Evolutionary conservation across 2,888 invertebrate species (phyloP).

Genomic region (Caenorhabditis sulstoni): DNA sequence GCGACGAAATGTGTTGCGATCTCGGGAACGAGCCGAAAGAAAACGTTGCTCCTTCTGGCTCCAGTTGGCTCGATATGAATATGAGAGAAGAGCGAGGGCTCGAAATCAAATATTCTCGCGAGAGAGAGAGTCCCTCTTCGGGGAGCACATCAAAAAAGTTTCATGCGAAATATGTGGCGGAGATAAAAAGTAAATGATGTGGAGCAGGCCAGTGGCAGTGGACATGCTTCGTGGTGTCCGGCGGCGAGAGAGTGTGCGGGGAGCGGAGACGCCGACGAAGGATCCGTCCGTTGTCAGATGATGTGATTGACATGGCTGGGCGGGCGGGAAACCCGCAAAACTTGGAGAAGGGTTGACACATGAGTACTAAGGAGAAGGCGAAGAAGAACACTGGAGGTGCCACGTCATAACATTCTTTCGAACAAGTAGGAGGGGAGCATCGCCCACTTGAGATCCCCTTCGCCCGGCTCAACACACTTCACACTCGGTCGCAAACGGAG

Average conservation of each 20-base stretch:
- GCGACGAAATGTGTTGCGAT: conserved; percentile 6
- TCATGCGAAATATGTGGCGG: conserved; percentile 3
- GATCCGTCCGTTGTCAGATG: conserved; percentile 43
- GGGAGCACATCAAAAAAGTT: conserved; percentile 26
- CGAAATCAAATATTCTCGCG: conserved; percentile 41
- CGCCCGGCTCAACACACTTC: conserved; percentile 22
- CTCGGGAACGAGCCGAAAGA: too few species aligned
- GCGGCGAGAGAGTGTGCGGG: conserved; percentile 2
- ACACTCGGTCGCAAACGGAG: conserved; percentile 23
- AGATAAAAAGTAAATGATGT: conserved; percentile 57
- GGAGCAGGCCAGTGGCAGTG: conserved; percentile 3
- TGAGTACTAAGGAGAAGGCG: conserved; percentile 4
- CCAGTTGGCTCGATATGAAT: conserved; percentile 20
- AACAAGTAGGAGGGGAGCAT: conserved; percentile 24
- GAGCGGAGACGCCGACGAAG: conserved; percentile 15
- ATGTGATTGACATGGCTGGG: conserved; percentile 56
- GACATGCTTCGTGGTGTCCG: conserved; percentile 35
- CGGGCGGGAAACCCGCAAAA: conserved; percentile 35
- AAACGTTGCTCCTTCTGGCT: not conserved
- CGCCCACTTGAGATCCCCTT: conserved; percentile 29
- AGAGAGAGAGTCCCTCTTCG: not conserved
- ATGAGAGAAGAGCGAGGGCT: conserved; percentile 10
- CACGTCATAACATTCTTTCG: conserved; percentile 27
- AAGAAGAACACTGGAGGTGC: not conserved
- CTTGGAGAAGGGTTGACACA: conserved; percentile 27